Conservation (phyloP, 2,888 invertebrate species). For the Agriopis marginaria region DNA sequence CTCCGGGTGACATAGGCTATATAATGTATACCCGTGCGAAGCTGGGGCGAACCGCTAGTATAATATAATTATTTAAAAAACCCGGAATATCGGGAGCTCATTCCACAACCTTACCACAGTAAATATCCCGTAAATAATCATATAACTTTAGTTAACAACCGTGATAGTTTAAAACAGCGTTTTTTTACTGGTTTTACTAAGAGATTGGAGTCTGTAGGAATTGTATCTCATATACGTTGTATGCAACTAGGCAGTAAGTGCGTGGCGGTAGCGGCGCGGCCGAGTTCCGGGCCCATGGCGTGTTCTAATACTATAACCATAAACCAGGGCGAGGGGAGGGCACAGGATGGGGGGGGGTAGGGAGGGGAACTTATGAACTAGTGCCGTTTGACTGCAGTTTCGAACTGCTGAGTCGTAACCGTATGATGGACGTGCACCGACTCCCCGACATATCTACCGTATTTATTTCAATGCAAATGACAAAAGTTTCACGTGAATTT, state of each 20-base stretch:
- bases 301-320: slow-evolving; percentile 47
- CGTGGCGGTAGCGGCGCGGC: slow-evolving; percentile 4
- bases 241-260: slow-evolving; percentile 1
- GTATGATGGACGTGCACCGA: slow-evolving; percentile 8
- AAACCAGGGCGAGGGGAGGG: slow-evolving; percentile 33
- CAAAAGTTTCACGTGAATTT: not conserved
- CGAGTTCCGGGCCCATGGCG: slow-evolving; percentile 43
- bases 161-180: too few relatives aligned
- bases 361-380: slow-evolving; percentile 5
- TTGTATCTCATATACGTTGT: not conserved
- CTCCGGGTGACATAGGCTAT: too few relatives aligned
- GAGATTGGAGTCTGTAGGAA: too few relatives aligned
- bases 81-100: too few relatives aligned
- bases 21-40: too few relatives aligned
- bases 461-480: not conserved
- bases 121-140: too few relatives aligned
- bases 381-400: slow-evolving; percentile 35
- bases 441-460: not conserved
- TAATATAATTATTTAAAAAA: too few relatives aligned
- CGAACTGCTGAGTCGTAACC: slow-evolving; percentile 11
- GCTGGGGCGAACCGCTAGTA: too few relatives aligned
- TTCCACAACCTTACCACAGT: too few relatives aligned
- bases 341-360: not conserved
- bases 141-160: too few relatives aligned
- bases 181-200: too few relatives aligned